Evolutionary conservation across 2,797 vertebrate species (phyloP).

Genomic region (Fratercula arctica): DNA sequence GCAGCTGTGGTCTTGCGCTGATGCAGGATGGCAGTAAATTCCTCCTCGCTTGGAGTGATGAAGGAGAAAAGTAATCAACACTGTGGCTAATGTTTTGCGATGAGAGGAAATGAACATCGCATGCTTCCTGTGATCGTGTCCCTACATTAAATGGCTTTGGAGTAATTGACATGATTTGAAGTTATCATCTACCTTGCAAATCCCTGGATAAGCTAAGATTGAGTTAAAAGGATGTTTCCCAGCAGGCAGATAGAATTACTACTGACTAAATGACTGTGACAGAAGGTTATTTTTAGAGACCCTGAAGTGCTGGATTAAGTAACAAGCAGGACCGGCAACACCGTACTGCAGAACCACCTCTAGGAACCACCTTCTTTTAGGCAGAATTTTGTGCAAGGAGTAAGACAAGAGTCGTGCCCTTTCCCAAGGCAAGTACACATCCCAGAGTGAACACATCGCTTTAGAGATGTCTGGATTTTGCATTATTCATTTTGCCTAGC

Average conservation of each 20-base stretch:
- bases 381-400: background rate
- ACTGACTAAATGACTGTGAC: background rate
- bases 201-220: background rate
- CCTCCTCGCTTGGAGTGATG: background rate
- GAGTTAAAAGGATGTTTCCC: background rate
- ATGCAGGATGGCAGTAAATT: background rate
- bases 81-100: background rate
- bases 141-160: background rate
- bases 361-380: background rate
- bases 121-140: background rate
- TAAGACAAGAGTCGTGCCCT: background rate
- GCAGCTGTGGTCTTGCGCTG: background rate
- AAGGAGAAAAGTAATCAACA: background rate
- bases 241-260: background rate
- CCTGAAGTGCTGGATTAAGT: background rate
- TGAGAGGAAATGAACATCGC: background rate
- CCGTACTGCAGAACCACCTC: background rate
- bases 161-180: background rate
- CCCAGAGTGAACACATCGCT: background rate
- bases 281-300: slow-evolving; percentile 1
- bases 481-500: background rate
- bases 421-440: background rate
- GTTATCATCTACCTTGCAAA: background rate
- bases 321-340: background rate
- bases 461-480: background rate